Conservation (phyloP, 2,113 vertebrate species). For the Dasyurus viverrinus region DNA sequence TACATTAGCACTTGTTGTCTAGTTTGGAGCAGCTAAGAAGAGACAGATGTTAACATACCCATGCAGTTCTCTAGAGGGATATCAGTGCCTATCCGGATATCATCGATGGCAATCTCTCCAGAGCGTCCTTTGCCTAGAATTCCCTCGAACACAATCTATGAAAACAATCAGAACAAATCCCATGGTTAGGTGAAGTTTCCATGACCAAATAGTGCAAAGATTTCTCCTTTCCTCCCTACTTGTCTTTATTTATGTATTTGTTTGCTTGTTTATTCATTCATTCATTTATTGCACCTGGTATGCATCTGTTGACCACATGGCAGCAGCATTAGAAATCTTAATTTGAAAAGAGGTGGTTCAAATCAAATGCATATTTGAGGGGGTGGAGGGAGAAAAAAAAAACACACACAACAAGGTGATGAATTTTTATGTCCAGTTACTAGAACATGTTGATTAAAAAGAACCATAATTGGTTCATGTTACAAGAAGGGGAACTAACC, state of each 20-base stretch:
- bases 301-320: conserved; percentile 61
- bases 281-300: conserved; percentile 51
- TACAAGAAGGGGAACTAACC: conserved; percentile 58
- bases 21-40: not conserved
- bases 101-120: conserved; percentile 94
- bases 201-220: not conserved
- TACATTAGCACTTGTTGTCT: not conserved
- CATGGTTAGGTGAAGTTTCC: conserved; percentile 43
- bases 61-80: conserved; percentile 93
- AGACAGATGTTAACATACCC: conserved; percentile 86
- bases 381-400: conserved; percentile 18
- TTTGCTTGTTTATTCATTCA: not conserved
- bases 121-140: conserved; percentile 90
- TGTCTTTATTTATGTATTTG: not conserved
- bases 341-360: conserved; percentile 56
- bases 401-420: conserved; percentile 35
- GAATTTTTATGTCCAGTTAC: conserved; percentile 26
- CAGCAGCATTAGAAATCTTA: conserved; percentile 61
- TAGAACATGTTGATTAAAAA: conserved; percentile 52
- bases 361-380: conserved; percentile 61
- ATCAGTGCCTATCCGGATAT: conserved; percentile 93
- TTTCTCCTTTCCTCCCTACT: conserved; percentile 24
- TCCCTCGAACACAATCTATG: conserved; percentile 95
- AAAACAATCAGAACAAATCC: conserved; percentile 54
- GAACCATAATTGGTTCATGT: conserved; percentile 1